Conservation (phyloP, 2,888 invertebrate species). For the Amiota communis region DNA sequence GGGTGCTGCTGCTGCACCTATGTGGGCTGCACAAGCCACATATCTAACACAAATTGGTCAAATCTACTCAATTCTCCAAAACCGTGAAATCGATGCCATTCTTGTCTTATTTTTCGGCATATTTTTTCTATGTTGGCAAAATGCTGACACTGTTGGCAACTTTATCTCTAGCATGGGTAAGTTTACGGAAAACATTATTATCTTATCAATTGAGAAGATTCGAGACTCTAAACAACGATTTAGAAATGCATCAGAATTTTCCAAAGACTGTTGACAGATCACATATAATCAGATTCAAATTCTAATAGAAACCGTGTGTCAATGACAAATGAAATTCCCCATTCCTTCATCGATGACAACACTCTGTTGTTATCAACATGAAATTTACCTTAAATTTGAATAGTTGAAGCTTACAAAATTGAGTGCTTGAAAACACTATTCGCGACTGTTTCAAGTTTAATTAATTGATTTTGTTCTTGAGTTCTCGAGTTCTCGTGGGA, state of each 20-base stretch:
- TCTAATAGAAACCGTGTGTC: too few species aligned
- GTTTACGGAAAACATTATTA: conserved; percentile 7
- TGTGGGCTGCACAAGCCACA: conserved; percentile 97
- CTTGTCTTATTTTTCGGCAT: conserved; percentile 96
- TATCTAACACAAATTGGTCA: conserved; percentile 93
- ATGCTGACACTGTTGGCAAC: conserved; percentile 95
- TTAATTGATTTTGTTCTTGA: too few species aligned
- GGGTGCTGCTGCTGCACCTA: conserved; percentile 92
- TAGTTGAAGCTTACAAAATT: too few species aligned
- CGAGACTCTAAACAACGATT: neutral
- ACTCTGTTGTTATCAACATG: too few species aligned
- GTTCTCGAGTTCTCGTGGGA: too few species aligned
- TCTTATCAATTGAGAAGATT: neutral
- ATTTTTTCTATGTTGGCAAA: conserved; percentile 97
- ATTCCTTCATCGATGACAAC: too few species aligned
- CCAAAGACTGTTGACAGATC: too few species aligned
- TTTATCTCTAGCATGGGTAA: conserved; percentile 83
- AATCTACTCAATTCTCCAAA: conserved; percentile 87
- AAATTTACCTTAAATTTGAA: too few species aligned
- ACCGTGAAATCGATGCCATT: conserved; percentile 88
- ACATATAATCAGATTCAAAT: too few species aligned
- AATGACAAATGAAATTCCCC: too few species aligned
- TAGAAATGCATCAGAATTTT: neutral
- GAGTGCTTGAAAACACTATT: too few species aligned
- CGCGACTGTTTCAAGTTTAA: too few species aligned